These are phyloP conservation scores for Vanessa atalanta DNA, from an alignment of 1,140 invertebrate genomes.

Conservation along the genomic window DNA sequence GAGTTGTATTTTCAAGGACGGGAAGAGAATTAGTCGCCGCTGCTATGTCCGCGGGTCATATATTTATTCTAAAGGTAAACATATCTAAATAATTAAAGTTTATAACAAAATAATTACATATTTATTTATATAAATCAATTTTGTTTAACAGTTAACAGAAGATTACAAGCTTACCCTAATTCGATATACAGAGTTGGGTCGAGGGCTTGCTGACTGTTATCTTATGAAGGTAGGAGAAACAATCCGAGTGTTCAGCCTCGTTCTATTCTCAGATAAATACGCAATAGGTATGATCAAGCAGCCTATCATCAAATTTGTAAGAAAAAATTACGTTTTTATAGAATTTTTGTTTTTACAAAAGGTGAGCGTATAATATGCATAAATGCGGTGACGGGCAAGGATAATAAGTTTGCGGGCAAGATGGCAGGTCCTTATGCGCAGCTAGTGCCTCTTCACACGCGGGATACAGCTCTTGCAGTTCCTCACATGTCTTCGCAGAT, in stretches of 20 bases:
- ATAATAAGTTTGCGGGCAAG: slow-evolving; percentile 74
- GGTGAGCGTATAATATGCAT: slow-evolving; percentile 74
- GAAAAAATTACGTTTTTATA: background rate
- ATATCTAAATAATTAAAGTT: background rate
- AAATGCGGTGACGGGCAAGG: slow-evolving; percentile 67
- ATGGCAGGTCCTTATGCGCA: slow-evolving; percentile 67
- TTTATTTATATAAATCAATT: slow-evolving; percentile 1
- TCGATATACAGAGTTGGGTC: slow-evolving; percentile 66
- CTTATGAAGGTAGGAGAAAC: slow-evolving; percentile 63
- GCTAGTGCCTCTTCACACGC: slow-evolving; percentile 51
- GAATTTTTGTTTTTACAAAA: slow-evolving; percentile 20
- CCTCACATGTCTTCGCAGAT: slow-evolving; percentile 56
- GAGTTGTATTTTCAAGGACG: slow-evolving; percentile 61
- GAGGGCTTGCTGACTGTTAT: slow-evolving; percentile 66
- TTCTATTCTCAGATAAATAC: slow-evolving; percentile 73
- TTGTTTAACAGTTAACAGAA: slow-evolving; percentile 46
- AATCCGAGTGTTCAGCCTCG: slow-evolving; percentile 64
- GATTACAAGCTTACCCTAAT: slow-evolving; percentile 58
- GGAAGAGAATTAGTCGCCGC: slow-evolving; percentile 65
- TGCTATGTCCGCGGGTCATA: slow-evolving; percentile 71
- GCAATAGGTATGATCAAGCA: slow-evolving; percentile 53
- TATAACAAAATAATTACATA: too few relatives aligned
- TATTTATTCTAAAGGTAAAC: slow-evolving; percentile 71
- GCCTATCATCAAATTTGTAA: slow-evolving; percentile 4
- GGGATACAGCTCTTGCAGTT: slow-evolving; percentile 57